These are phyloP conservation scores for Zaprionus taronus DNA, from an alignment of 1,140 invertebrate species.

Conservation along the genomic window DNA sequence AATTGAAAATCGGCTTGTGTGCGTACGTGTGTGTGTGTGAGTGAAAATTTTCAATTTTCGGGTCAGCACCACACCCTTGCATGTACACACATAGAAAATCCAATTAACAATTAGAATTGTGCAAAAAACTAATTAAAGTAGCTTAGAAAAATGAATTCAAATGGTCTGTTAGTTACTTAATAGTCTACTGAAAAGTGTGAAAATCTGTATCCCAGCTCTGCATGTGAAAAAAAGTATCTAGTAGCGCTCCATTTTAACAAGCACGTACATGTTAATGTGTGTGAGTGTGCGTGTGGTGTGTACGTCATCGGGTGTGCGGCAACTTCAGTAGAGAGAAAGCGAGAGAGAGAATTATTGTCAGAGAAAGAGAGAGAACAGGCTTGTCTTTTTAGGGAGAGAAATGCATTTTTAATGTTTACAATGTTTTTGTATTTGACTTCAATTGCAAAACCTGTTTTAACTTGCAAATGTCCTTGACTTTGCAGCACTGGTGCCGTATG, in stretches of 20 bases:
- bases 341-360: conserved; percentile 30
- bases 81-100: conserved; percentile 53
- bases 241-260: conserved; percentile 56
- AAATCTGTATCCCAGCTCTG: conserved; percentile 53
- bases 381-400: conserved; percentile 18
- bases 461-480: conserved; percentile 69
- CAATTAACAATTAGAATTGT: conserved; percentile 55
- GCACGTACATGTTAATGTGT: conserved; percentile 21
- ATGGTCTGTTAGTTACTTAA: conserved; percentile 8
- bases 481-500: conserved; percentile 25
- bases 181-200: conserved; percentile 14
- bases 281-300: conserved; percentile 53
- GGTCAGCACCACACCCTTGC: conserved; percentile 81
- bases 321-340: conserved; percentile 73
- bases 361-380: conserved; percentile 19
- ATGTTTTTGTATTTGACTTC: conserved; percentile 18
- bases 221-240: conserved; percentile 64
- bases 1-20: conserved; percentile 52
- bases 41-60: conserved; percentile 75
- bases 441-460: conserved; percentile 44
- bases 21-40: conserved; percentile 37
- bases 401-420: conserved; percentile 42
- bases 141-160: neutral
- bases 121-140: conserved; percentile 36
- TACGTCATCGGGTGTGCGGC: conserved; percentile 76